Percentiles rank a stretch among this genome's conserved stretches.
These are phyloP conservation scores for Neodiprion pinetum DNA, from an alignment of 1,140 invertebrate species.

Conservation along the genomic window DNA sequence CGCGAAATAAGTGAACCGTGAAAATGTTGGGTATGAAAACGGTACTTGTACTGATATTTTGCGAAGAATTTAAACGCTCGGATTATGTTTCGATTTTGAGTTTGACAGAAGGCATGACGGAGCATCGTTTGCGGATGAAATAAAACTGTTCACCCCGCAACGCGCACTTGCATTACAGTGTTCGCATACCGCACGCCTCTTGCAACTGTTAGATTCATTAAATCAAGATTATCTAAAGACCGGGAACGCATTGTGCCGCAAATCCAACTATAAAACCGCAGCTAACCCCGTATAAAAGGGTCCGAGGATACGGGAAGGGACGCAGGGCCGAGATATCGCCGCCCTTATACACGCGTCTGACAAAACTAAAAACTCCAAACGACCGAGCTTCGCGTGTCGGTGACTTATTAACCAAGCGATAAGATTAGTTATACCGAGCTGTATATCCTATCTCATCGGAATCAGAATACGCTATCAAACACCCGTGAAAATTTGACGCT, in stretches of 20 bases:
- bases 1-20: too few species aligned
- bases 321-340: neutral
- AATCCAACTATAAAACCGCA: slow-evolving; percentile 1
- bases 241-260: neutral
- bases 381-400: neutral
- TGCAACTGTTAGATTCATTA: slow-evolving; percentile 7
- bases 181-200: neutral
- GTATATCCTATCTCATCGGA: neutral
- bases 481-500: too few species aligned
- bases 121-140: neutral
- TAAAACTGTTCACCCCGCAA: neutral
- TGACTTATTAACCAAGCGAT: neutral
- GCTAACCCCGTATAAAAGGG: neutral
- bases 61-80: too few species aligned
- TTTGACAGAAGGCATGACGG: neutral
- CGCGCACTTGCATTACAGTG: too few species aligned
- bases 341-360: neutral
- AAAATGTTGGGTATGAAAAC: too few species aligned
- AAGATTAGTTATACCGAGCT: neutral
- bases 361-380: slow-evolving; percentile 2
- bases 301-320: neutral
- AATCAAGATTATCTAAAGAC: slow-evolving; percentile 5
- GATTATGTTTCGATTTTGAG: neutral
- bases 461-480: neutral
- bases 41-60: too few species aligned